phyloP scores from a whole-genome alignment of 1,140 invertebrate species.

The Drosophila obscura region DNA sequence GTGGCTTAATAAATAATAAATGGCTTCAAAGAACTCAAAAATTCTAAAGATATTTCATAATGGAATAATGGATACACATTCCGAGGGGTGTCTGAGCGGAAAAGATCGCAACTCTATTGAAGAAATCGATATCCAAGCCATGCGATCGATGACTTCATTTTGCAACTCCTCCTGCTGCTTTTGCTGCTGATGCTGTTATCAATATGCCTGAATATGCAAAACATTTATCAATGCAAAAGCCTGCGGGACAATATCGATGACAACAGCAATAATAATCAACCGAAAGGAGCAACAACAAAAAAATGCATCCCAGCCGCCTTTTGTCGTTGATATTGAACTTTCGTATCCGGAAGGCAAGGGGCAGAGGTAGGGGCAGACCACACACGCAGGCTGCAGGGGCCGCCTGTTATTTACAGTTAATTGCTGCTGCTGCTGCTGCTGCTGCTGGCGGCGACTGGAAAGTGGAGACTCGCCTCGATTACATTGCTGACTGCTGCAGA shows the following conservation, averaged over 20 bases:
- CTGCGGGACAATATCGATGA: constrained; percentile 55
- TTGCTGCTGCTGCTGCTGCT: constrained; percentile 45
- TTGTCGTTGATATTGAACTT: constrained; percentile 53
- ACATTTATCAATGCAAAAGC: constrained; percentile 65
- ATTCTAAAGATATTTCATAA: too few relatives aligned
- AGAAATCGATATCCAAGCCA: too few relatives aligned
- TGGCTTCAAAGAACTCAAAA: too few relatives aligned
- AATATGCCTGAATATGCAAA: constrained; percentile 37
- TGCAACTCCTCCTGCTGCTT: constrained; percentile 2
- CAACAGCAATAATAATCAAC: constrained; percentile 40
- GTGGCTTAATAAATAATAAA: neutral
- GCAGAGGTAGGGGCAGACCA: constrained; percentile 13
- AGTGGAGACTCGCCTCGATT: too few relatives aligned
- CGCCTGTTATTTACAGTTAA: constrained; percentile 76
- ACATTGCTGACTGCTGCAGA: constrained; percentile 47
- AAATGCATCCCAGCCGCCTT: constrained; percentile 37
- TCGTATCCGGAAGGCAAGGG: too few relatives aligned
- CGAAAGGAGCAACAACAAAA: constrained; percentile 32
- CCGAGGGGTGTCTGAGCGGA: too few relatives aligned
- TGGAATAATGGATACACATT: too few relatives aligned
- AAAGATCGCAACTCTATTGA: too few relatives aligned
- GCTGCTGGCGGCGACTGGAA: constrained; percentile 26
- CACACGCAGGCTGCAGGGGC: constrained; percentile 61
- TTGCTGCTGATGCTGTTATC: constrained; percentile 25
- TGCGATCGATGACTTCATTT: too few relatives aligned